Evolutionary conservation across 2,797 vertebrate genomes (phyloP).

Genomic region (Hippocampus kuda): DNA sequence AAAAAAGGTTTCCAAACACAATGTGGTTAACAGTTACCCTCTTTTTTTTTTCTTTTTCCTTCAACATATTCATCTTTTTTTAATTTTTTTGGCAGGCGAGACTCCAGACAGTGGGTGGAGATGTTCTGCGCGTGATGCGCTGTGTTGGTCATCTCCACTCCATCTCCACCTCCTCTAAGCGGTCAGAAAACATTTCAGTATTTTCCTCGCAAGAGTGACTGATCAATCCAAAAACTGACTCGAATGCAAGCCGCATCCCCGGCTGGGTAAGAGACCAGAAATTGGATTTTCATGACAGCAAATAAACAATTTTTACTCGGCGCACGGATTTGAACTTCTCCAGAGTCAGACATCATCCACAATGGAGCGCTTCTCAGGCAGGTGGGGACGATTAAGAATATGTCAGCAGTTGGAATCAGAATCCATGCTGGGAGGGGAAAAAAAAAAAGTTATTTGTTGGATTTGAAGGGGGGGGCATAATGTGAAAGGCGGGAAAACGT

Average conservation of each 20-base stretch:
- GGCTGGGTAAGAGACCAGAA: not conserved
- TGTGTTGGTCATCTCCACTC: no score
- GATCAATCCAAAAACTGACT: not conserved
- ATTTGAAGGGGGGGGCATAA: slow-evolving; percentile 42
- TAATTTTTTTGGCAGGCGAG: no score
- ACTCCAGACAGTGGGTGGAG: no score
- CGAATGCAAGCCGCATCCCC: not conserved
- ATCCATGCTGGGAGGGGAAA: slow-evolving; percentile 16
- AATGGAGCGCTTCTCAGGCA: slow-evolving; percentile 26
- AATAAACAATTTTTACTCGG: slow-evolving; percentile 12
- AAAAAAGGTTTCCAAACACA: not conserved
- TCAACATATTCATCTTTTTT: no score
- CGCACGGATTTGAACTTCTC: slow-evolving; percentile 27
- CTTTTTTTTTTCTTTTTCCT: no score
- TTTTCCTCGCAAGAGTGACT: not conserved
- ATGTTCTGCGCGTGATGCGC: no score
- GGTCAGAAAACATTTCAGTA: no score
- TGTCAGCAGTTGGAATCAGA: slow-evolving; percentile 44
- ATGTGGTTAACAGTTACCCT: no score
- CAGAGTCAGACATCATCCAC: slow-evolving; percentile 22
- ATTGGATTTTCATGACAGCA: slow-evolving; percentile 8
- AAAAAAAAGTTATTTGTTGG: slow-evolving; percentile 44
- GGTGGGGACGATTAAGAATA: slow-evolving; percentile 45
- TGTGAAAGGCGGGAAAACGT: slow-evolving; percentile 48
- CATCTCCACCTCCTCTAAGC: no score